phyloP scores from a whole-genome alignment of 53 echinoderm and acorn worm genomes.

The Glandiceps talaboti region DNA sequence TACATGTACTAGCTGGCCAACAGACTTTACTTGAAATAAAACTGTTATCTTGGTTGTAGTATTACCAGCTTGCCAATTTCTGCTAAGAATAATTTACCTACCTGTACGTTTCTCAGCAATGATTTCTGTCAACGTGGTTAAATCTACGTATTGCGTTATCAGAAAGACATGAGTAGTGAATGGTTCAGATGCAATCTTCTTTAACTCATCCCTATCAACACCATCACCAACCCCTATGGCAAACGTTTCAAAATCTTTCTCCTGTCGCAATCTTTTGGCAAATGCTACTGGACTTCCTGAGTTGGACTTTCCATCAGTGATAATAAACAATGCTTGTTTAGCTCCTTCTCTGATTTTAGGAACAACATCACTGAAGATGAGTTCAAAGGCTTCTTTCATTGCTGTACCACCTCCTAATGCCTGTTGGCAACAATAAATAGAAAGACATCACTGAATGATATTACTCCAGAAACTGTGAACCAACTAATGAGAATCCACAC shows the following conservation, averaged over 20 bases:
- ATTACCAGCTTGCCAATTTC: not conserved
- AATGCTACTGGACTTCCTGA: constrained; percentile 27
- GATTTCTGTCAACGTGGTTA: constrained; percentile 28
- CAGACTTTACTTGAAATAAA: not conserved
- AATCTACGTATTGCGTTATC: constrained; percentile 39
- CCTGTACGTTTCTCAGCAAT: constrained; percentile 45
- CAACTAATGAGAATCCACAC: not conserved
- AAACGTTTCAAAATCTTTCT: constrained; percentile 37
- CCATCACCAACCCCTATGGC: constrained; percentile 41
- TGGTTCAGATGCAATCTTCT: constrained; percentile 38
- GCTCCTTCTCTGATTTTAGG: constrained; percentile 34
- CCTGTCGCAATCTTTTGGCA: constrained; percentile 25
- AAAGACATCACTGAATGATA: too few species aligned
- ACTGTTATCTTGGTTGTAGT: not conserved
- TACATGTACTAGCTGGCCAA: not conserved
- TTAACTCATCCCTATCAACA: constrained; percentile 26
- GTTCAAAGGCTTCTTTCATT: constrained; percentile 29
- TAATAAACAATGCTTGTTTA: constrained; percentile 43
- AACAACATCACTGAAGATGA: constrained; percentile 3
- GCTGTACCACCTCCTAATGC: constrained; percentile 47
- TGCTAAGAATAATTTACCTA: too few species aligned
- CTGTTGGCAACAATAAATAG: too few species aligned
- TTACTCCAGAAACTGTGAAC: not conserved
- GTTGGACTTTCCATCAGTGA: constrained; percentile 47
- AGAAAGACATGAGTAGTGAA: constrained; percentile 48